phyloP scores from a whole-genome alignment of 2,113 vertebrate genomes.

The Pica pica region DNA sequence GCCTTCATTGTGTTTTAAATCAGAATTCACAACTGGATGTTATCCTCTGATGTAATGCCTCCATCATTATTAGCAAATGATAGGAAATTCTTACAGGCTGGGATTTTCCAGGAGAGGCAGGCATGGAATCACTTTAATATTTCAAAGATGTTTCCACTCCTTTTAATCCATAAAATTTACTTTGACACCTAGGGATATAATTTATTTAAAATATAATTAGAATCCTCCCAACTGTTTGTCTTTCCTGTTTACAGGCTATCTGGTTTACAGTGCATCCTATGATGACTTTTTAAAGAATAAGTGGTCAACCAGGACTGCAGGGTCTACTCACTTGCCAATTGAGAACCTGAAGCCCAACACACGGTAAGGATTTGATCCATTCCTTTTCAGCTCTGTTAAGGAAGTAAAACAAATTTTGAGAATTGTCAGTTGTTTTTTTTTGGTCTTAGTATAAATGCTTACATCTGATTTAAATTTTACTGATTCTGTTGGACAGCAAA shows the following conservation, averaged over 20 bases:
- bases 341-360: conserved; percentile 98
- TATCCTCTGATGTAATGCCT: background rate
- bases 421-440: background rate
- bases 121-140: background rate
- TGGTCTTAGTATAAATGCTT: background rate
- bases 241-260: conserved; percentile 77
- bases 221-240: background rate
- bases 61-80: background rate
- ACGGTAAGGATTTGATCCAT: conserved; percentile 70
- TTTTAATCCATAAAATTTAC: background rate
- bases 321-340: conserved; percentile 85
- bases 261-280: conserved; percentile 95
- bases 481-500: background rate
- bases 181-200: rapidly evolving
- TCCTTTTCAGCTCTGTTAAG: background rate
- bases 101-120: background rate
- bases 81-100: background rate
- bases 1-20: background rate
- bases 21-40: background rate
- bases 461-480: background rate
- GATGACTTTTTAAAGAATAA: conserved; percentile 94
- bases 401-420: background rate
- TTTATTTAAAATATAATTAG: background rate
- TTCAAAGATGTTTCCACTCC: background rate
- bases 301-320: conserved; percentile 84